These are phyloP conservation scores for Euzetes globulus DNA, from an alignment of 2,888 invertebrate genomes.

Conservation along the genomic window DNA sequence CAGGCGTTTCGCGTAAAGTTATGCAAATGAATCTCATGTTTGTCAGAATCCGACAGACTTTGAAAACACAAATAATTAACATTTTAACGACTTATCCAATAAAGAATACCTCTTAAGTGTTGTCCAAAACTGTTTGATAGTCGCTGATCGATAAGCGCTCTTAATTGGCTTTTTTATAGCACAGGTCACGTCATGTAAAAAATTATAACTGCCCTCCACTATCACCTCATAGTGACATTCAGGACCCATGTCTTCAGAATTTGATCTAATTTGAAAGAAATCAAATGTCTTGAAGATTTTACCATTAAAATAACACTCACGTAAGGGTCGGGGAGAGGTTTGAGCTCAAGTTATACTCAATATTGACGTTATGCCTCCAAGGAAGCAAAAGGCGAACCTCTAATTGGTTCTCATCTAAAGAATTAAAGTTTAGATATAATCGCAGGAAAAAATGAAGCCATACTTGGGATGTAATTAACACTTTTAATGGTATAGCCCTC, in stretches of 20 bases:
- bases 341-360: conserved; percentile 56
- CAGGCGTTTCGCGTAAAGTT: conserved; percentile 56
- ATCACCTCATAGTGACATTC: conserved; percentile 45
- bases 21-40: conserved; percentile 62
- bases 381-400: conserved; percentile 61
- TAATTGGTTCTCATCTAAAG: conserved; percentile 51
- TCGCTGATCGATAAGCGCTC: conserved; percentile 59
- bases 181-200: conserved; percentile 65
- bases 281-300: background rate
- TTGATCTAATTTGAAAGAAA: background rate
- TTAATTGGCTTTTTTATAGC: conserved; percentile 56
- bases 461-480: conserved; percentile 44
- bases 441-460: conserved; percentile 40
- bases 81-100: background rate
- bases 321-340: conserved; percentile 51
- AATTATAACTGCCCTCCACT: conserved; percentile 59
- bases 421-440: conserved; percentile 46
- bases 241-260: conserved; percentile 21
- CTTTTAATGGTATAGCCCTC: conserved; percentile 65
- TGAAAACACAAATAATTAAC: too few relatives aligned
- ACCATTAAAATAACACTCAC: too few relatives aligned
- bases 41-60: conserved; percentile 58
- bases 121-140: conserved; percentile 60
- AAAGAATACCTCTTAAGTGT: conserved; percentile 53
- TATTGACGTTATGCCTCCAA: conserved; percentile 63